Evolutionary conservation across 2,113 vertebrate genomes (phyloP).

Genomic region (Caracal caracal): DNA sequence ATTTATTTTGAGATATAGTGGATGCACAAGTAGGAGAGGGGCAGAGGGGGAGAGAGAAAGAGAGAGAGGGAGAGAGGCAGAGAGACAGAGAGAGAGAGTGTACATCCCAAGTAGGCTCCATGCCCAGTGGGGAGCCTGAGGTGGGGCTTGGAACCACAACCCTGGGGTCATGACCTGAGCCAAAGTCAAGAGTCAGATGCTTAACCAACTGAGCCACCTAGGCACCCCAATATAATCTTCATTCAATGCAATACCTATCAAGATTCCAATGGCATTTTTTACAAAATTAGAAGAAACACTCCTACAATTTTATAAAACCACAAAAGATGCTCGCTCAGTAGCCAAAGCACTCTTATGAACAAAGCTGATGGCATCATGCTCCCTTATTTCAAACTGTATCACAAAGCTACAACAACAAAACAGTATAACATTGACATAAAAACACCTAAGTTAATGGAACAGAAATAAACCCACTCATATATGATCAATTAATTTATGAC

Average conservation of each 20-base stretch:
- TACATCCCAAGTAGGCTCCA: too few species aligned
- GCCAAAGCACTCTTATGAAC: not conserved
- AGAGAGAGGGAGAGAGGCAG: fast-evolving
- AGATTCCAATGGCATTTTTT: not conserved
- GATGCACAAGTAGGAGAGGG: too few species aligned
- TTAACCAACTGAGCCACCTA: too few species aligned
- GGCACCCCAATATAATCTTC: not conserved
- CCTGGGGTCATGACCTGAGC: too few species aligned
- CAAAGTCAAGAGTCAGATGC: too few species aligned
- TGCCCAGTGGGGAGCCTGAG: too few species aligned
- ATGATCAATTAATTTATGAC: not conserved
- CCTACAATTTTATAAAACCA: not conserved
- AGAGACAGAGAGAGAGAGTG: fast-evolving
- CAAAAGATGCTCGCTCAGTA: not conserved
- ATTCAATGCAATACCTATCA: not conserved
- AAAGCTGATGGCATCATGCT: not conserved
- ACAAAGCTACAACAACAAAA: not conserved
- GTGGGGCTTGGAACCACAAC: too few species aligned
- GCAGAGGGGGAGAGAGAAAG: too few species aligned
- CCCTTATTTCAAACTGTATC: not conserved
- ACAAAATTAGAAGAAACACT: not conserved
- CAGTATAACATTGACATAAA: not conserved
- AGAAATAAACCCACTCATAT: not conserved
- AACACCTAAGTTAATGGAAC: not conserved
- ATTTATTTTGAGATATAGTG: too few species aligned